Evolutionary conservation across 1,140 invertebrate species (phyloP).

Genomic region (Phocides pigmalion): DNA sequence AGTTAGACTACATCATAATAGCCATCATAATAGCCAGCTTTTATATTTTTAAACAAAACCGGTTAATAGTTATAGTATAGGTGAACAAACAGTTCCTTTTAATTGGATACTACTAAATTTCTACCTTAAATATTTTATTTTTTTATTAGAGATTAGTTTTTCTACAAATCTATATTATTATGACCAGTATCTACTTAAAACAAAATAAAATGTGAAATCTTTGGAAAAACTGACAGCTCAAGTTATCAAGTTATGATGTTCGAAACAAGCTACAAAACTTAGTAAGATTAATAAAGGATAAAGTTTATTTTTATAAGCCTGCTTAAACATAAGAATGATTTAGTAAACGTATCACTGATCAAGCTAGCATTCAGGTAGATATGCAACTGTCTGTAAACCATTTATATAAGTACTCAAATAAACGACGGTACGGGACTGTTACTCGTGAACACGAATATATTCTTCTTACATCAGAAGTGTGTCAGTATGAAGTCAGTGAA

Average conservation of each 20-base stretch:
- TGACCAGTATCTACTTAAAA: background rate
- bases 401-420: background rate
- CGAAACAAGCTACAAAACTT: background rate
- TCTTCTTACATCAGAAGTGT: background rate
- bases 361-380: background rate
- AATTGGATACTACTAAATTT: slow-evolving; percentile 11
- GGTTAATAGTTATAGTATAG: background rate
- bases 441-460: slow-evolving; percentile 1
- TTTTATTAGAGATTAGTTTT: slow-evolving; percentile 8
- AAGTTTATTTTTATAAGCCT: slow-evolving; percentile 23
- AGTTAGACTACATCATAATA: slow-evolving; percentile 4
- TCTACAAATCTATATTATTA: slow-evolving; percentile 14
- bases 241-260: background rate
- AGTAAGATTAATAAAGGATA: background rate
- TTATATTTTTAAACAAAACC: background rate
- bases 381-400: background rate
- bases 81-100: slow-evolving; percentile 7
- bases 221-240: slow-evolving; percentile 4
- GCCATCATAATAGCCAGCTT: too few relatives aligned
- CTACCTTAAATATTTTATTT: slow-evolving; percentile 22
- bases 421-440: background rate
- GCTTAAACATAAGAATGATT: background rate
- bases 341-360: background rate
- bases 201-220: background rate
- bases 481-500: slow-evolving; percentile 57